These are phyloP conservation scores for Setophaga kirtlandii DNA, from an alignment of 2,113 vertebrate species.

Conservation along the genomic window DNA sequence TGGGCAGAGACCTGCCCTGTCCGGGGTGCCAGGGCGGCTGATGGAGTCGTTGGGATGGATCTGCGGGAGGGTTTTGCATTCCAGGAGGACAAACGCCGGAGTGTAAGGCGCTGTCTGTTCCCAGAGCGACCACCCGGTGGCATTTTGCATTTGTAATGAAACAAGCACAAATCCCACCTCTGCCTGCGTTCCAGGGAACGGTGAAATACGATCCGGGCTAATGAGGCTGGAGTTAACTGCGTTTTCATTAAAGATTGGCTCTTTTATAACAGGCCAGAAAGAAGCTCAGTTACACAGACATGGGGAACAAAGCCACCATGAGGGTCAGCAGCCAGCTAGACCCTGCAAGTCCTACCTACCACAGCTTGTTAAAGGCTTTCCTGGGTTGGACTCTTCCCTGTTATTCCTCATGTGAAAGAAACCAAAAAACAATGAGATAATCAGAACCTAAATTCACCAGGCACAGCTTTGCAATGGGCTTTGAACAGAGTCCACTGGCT, in stretches of 20 bases:
- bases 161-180: not conserved
- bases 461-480: not conserved
- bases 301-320: not conserved
- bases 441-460: too few relatives aligned
- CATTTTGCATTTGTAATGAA: not conserved
- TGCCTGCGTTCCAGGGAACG: not conserved
- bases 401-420: not conserved
- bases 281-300: not conserved
- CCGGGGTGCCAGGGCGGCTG: not conserved
- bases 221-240: not conserved
- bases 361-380: not conserved
- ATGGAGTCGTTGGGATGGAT: not conserved
- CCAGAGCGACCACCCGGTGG: not conserved
- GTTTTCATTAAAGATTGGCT: not conserved
- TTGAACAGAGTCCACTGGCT: not conserved
- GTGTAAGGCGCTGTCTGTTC: not conserved
- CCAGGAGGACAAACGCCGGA: rapidly evolving
- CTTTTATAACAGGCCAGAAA: not conserved
- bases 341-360: rapidly evolving
- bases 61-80: not conserved
- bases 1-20: not conserved
- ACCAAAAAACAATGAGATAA: not conserved
- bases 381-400: not conserved
- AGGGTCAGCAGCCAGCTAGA: not conserved
- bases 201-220: not conserved